These are phyloP conservation scores for Eristalis arbustorum DNA, from an alignment of 2,888 invertebrate genomes.

Conservation along the genomic window DNA sequence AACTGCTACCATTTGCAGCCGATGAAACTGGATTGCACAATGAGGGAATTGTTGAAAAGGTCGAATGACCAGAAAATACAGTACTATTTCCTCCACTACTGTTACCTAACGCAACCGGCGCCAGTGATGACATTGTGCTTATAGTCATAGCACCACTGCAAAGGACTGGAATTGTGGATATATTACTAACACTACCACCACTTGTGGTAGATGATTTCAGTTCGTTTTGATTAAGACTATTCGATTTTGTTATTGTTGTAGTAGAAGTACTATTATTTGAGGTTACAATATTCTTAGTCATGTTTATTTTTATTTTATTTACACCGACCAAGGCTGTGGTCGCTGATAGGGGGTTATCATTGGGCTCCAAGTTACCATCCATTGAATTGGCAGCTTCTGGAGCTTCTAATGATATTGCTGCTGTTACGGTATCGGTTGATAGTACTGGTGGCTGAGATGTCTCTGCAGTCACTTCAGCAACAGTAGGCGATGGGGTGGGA, in stretches of 20 bases:
- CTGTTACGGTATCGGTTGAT: slow-evolving; percentile 65
- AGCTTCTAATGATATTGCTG: slow-evolving; percentile 71
- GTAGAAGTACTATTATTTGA: slow-evolving; percentile 80
- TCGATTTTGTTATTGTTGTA: slow-evolving; percentile 65
- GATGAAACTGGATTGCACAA: slow-evolving; percentile 41
- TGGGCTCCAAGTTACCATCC: slow-evolving; percentile 88
- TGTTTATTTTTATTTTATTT: slow-evolving; percentile 90
- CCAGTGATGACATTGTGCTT: slow-evolving; percentile 71
- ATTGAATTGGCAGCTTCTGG: slow-evolving; percentile 81
- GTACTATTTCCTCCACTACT: slow-evolving; percentile 37
- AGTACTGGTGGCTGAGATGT: slow-evolving; percentile 71
- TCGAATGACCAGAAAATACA: slow-evolving; percentile 57
- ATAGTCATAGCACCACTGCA: slow-evolving; percentile 77
- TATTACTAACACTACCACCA: slow-evolving; percentile 65
- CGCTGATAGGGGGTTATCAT: slow-evolving; percentile 81
- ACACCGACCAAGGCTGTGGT: slow-evolving; percentile 78
- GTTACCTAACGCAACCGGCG: slow-evolving; percentile 48
- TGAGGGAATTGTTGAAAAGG: slow-evolving; percentile 51
- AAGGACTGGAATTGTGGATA: slow-evolving; percentile 79
- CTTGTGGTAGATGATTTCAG: slow-evolving; percentile 64
- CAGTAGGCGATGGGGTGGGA: slow-evolving; percentile 72
- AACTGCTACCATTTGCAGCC: slow-evolving; percentile 37
- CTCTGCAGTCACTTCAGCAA: slow-evolving; percentile 81
- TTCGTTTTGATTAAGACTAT: slow-evolving; percentile 71
- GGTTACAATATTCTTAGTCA: slow-evolving; percentile 84